Base-by-base conservation (phyloP, 2,113 vertebrate species). In the Tupaia chinensis region DNA sequence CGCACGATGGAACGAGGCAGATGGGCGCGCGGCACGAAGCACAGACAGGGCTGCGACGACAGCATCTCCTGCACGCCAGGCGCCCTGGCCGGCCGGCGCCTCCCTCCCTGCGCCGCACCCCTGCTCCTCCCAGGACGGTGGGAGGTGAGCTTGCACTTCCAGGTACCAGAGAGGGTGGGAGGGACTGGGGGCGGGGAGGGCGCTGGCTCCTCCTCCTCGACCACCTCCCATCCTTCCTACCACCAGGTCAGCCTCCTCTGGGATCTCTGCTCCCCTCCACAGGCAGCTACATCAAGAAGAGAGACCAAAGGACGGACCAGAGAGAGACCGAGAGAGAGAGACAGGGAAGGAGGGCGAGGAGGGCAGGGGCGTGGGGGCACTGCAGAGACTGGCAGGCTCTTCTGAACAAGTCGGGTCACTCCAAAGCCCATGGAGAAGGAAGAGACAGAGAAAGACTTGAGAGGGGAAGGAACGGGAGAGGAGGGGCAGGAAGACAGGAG, bases 221-320 rank as follows among this genome's bases (percentile, higher is more conserved):
- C 78, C 94, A 89, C 95, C 77, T 61, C 95, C 96, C 9, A 82
- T 1, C 97, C 68, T 88, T 88, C 95, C 97, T 93, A 81, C 94
- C 77, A 68, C 65, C 89, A 44, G 87, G 68, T 77, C 94, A 90
- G 97, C 93, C 96, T 93, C 93, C 93, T 93, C 95, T 73, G 94
- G 94, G 88, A 90, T 70, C 89, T 83, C 96, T 53, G 89, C 80
- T 88, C 44, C 93, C 92, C 77, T 77, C 86, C 95, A 93, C 86
- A 77, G 94, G 76, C 69, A 3, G 93, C 94, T 89, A 97, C 96
- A 98, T 97, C 97, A 97, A 98, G 97, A 98, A 0, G 77, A 91
- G 83, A 98, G 98, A 98, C 98, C 96, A 97, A 98, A 98, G 97
- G 94, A 98, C 97, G 96, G 97, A 97, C 98, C 94, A 95, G 98